Percentiles rank a stretch among this genome's conserved stretches.
phyloP scores from a whole-genome alignment of 2,113 vertebrate species.

The Vulpes lagopus region DNA sequence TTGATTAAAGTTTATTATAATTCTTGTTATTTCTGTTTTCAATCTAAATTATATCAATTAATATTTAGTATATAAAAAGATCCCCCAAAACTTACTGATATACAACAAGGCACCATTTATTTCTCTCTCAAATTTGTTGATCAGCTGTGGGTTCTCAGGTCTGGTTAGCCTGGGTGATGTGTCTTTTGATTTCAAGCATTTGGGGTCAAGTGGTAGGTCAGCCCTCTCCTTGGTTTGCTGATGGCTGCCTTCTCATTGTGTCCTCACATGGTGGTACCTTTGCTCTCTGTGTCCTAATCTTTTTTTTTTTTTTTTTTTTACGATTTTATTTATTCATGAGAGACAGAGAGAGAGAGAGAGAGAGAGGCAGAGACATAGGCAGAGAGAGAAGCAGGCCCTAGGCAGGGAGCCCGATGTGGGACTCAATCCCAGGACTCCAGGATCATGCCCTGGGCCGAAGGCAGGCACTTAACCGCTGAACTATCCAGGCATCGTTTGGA shows the following conservation, averaged over 20 bases:
- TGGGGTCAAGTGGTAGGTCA: not conserved
- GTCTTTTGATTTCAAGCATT: not conserved
- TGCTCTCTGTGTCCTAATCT: not conserved
- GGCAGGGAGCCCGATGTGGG: too few species aligned
- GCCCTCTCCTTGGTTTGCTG: not conserved
- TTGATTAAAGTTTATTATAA: not conserved
- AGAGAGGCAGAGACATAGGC: too few species aligned
- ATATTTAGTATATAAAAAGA: not conserved
- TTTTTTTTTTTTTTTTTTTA: too few species aligned
- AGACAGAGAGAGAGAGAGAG: too few species aligned
- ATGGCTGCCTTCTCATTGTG: not conserved
- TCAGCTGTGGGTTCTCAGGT: not conserved
- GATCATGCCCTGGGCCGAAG: too few species aligned
- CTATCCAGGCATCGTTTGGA: too few species aligned
- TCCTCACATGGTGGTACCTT: not conserved
- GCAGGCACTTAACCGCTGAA: too few species aligned
- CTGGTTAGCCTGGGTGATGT: not conserved
- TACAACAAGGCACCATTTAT: not conserved
- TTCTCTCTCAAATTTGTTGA: not conserved
- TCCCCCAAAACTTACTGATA: not conserved
- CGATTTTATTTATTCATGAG: too few species aligned
- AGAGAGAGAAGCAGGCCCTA: too few species aligned
- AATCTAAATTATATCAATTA: not conserved
- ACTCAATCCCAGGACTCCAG: too few species aligned
- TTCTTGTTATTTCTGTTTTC: not conserved